phyloP scores from a whole-genome alignment of 35 echinoderm and acorn worm genomes.

The Anneissia japonica region DNA sequence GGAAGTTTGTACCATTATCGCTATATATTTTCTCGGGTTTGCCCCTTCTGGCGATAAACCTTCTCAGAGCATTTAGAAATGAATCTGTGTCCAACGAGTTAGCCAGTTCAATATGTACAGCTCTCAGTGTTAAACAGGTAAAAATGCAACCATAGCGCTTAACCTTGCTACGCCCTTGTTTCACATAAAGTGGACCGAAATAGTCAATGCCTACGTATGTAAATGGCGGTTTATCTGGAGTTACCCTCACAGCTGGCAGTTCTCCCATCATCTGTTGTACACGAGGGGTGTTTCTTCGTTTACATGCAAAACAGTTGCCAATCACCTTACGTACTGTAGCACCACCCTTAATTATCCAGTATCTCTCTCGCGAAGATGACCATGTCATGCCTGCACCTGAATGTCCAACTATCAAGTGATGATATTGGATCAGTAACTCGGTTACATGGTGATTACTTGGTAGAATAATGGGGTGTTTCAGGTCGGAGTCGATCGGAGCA shows the following conservation, averaged over 20 bases:
- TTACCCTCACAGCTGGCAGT: constrained; percentile 18
- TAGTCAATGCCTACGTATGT: constrained; percentile 27
- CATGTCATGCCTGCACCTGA: constrained; percentile 22
- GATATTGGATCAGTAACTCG: constrained; percentile 12
- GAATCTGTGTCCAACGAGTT: constrained; percentile 16
- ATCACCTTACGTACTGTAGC: constrained; percentile 36
- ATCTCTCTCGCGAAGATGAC: constrained; percentile 11
- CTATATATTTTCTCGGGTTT: background rate
- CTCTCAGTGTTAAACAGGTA: constrained; percentile 42
- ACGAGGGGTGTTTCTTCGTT: background rate
- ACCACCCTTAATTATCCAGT: constrained; percentile 30
- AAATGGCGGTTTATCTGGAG: constrained; percentile 32
- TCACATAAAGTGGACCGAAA: constrained; percentile 43
- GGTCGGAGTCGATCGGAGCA: background rate
- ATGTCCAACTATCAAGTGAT: constrained; percentile 9
- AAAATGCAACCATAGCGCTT: constrained; percentile 60
- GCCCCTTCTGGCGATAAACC: constrained; percentile 19
- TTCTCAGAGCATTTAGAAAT: constrained; percentile 11
- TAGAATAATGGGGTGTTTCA: constrained; percentile 35
- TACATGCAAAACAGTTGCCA: constrained; percentile 25
- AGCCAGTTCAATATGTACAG: constrained; percentile 45
- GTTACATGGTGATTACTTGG: constrained; percentile 24
- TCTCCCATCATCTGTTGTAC: constrained; percentile 38
- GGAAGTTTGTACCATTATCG: background rate
- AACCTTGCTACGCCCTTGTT: constrained; percentile 17